phyloP scores from a whole-genome alignment of 2,113 vertebrate species.

The Philantomba maxwellii region DNA sequence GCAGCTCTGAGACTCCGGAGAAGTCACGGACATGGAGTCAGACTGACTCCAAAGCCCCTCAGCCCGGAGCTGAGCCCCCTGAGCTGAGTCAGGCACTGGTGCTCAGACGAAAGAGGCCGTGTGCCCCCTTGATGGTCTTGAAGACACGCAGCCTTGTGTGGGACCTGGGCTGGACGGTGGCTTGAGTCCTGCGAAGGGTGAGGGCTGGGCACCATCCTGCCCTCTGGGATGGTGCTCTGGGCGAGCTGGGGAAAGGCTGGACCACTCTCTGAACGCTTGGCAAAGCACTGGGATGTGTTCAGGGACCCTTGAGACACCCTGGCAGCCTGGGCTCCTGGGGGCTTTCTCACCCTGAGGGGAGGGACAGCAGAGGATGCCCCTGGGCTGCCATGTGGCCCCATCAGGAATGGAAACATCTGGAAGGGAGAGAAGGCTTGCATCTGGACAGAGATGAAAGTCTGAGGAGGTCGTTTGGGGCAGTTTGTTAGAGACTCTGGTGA shows the following conservation, averaged over 20 bases:
- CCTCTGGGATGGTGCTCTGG: fast-evolving
- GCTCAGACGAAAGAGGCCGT: fast-evolving
- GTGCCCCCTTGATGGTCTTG: too few species aligned
- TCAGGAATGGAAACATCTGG: background rate
- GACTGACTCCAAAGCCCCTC: background rate
- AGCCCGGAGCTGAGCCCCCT: background rate
- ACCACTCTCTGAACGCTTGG: fast-evolving
- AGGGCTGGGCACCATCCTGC: fast-evolving
- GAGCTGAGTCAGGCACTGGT: fast-evolving
- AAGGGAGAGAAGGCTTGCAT: background rate
- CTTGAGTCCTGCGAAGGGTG: too few species aligned
- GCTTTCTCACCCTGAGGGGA: background rate
- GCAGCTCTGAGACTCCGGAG: fast-evolving
- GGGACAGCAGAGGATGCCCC: background rate
- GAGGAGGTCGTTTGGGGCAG: too few species aligned
- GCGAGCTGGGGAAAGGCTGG: background rate
- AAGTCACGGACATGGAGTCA: fast-evolving
- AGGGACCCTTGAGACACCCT: fast-evolving
- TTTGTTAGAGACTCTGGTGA: background rate
- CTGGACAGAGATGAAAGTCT: background rate
- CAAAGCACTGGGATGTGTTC: background rate
- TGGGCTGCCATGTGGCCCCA: background rate
- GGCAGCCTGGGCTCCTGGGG: background rate
- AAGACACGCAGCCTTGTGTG: fast-evolving
- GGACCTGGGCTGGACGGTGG: background rate